Evolutionary conservation across 2,888 invertebrate genomes (phyloP), one percentile per base, ranked within the genome.

Genomic region (Ornithoptera priamus): DNA sequence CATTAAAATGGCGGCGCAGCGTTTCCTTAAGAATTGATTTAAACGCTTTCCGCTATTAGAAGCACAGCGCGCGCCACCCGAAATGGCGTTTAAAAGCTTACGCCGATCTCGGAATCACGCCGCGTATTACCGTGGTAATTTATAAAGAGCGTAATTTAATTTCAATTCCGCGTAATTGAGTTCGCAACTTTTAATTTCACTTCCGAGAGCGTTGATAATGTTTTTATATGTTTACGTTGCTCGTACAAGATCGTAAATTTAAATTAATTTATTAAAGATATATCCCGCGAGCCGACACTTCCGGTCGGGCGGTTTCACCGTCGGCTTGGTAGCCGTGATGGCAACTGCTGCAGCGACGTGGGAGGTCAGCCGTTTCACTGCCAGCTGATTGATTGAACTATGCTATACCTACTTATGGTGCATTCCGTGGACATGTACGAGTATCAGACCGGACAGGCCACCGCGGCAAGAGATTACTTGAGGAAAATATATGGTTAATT

Each of bases 91-190:
- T 70, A 67, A 63, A 60, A 60, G 68, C 70, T 70, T 68, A 70
- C 56, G 61, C 58, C 68, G 66, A 68, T 67, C 59, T 72, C 58
- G 59, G 64, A 68, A 70, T 71, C 24, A 68, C 53, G 57, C 58
- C 61, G 65, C 60, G 61, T 68, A 72, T 71, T 64, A 71, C 66
- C 68, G 68, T 65, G 66, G 61, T 70, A 69, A 72, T 68, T 67
- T 70, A 66, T 69, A 64, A 71, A 50, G 61, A 53, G 66, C 65
- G 59, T 68, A 63, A 65, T 67, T 65, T 62, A 56, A 65, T 66
- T 65, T 63, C 62, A 66, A 72, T 72, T 71, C 62, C 70, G 62
- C 66, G 68, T 68, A 68, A 72, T 72, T 72, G 68, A 65, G 68
- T 62, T 70, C 58, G 58, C 68, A 71, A 68, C 69, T 65, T 69